A percentile compares a stretch with the other conserved stretches of the same genome.
Evolutionary conservation across 2,797 vertebrate genomes (phyloP).

Genomic region (Pachyuromys duprasi): DNA sequence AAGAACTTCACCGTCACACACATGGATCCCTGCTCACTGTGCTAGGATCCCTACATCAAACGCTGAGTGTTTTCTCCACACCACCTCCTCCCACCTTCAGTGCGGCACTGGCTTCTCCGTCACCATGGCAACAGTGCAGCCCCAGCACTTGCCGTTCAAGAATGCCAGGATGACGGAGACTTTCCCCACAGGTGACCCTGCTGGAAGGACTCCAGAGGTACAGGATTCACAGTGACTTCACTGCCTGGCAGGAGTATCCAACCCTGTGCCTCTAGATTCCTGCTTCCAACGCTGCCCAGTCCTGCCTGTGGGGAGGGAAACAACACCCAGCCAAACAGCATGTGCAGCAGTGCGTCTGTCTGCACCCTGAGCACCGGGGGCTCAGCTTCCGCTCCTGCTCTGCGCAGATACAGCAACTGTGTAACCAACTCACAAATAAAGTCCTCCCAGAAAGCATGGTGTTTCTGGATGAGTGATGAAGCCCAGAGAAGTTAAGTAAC

Average conservation of each 20-base stretch:
- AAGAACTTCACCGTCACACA: background rate
- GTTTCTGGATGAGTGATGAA: background rate
- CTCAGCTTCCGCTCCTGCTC: background rate
- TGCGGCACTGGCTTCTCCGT: constrained; percentile 18
- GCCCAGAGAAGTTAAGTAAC: background rate
- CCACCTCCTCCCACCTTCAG: background rate
- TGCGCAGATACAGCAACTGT: background rate
- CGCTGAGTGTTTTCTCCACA: background rate
- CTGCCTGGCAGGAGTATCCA: background rate
- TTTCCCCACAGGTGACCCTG: constrained; percentile 47
- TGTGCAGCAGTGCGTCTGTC: background rate
- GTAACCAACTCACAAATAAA: background rate
- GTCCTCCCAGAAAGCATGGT: background rate
- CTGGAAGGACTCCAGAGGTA: background rate
- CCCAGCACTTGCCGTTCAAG: background rate
- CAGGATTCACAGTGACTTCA: background rate
- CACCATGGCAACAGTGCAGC: constrained; percentile 44
- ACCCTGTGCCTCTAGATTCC: background rate
- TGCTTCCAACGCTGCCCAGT: background rate
- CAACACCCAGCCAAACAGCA: background rate
- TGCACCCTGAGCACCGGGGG: background rate
- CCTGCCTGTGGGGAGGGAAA: too few relatives aligned
- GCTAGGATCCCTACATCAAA: background rate
- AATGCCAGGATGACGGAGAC: constrained; percentile 22
- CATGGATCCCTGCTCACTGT: background rate